Percentiles rank a stretch among this genome's conserved stretches.
Evolutionary conservation across 2,888 invertebrate species (phyloP).

Genomic region (Lasioglossum marginatum): DNA sequence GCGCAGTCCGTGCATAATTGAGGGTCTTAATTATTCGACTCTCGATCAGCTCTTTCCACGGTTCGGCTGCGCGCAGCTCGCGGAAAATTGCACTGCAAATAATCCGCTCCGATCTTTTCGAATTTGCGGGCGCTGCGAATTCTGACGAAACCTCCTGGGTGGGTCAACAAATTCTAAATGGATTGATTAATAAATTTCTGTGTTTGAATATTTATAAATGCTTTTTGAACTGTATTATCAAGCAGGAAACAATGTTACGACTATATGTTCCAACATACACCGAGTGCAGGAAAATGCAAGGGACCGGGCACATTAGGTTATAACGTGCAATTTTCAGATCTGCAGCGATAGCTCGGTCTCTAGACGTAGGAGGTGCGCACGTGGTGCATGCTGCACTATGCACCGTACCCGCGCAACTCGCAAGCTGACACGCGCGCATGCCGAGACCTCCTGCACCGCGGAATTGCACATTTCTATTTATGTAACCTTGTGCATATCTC

Average conservation of each 20-base stretch:
- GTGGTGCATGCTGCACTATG: neutral
- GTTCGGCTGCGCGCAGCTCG: neutral
- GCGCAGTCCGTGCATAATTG: constrained; percentile 35
- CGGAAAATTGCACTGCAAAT: constrained; percentile 11
- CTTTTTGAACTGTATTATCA: no score
- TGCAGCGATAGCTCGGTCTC: neutral
- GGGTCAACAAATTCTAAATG: no score
- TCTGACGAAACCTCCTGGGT: no score
- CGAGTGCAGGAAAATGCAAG: neutral
- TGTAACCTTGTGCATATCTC: constrained; percentile 62
- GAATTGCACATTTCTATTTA: constrained; percentile 57
- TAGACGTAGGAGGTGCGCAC: neutral
- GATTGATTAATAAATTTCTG: no score
- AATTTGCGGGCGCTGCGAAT: neutral
- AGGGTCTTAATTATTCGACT: constrained; percentile 49
- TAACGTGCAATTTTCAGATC: constrained; percentile 2
- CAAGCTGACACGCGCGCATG: constrained; percentile 27
- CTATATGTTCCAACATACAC: neutral
- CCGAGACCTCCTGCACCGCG: constrained; percentile 22
- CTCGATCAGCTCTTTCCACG: constrained; percentile 33
- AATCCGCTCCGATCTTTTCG: neutral
- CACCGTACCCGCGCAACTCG: neutral
- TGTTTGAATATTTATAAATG: no score
- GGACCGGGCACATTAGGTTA: neutral
- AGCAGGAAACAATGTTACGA: no score